Evolutionary conservation across 2,113 vertebrate species (phyloP).

Genomic region (Calypte anna): DNA sequence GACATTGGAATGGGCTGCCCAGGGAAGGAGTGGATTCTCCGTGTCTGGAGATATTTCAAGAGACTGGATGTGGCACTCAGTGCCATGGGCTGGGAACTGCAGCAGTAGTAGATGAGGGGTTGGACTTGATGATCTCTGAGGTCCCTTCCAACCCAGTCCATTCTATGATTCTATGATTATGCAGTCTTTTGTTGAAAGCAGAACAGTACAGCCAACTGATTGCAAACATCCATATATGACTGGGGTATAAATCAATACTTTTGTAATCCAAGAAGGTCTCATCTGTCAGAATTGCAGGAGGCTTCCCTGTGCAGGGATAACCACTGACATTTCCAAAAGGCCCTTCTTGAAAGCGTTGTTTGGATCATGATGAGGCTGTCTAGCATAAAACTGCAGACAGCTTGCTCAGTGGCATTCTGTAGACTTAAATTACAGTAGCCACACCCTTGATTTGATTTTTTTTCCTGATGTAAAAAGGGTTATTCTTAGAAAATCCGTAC

Average conservation of each 20-base stretch:
- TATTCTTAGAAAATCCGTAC: neutral
- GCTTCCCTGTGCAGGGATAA: neutral
- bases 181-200: neutral
- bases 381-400: neutral
- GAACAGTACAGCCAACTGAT: neutral
- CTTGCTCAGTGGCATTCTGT: neutral
- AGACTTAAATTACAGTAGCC: conserved; percentile 13
- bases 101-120: too few species aligned
- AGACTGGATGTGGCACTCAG: too few species aligned
- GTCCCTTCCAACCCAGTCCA: too few species aligned
- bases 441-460: conserved; percentile 6
- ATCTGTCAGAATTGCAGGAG: neutral
- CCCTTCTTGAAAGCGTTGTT: neutral
- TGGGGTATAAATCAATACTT: neutral
- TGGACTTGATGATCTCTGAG: too few species aligned
- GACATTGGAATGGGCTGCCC: too few species aligned
- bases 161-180: too few species aligned
- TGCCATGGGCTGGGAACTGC: too few species aligned
- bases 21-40: too few species aligned
- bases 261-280: neutral
- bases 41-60: too few species aligned
- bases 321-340: neutral
- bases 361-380: neutral
- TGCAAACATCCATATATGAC: neutral
- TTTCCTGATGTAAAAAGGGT: neutral